phyloP scores from a whole-genome alignment of 2,797 vertebrate genomes.

The Leuciscus waleckii region DNA sequence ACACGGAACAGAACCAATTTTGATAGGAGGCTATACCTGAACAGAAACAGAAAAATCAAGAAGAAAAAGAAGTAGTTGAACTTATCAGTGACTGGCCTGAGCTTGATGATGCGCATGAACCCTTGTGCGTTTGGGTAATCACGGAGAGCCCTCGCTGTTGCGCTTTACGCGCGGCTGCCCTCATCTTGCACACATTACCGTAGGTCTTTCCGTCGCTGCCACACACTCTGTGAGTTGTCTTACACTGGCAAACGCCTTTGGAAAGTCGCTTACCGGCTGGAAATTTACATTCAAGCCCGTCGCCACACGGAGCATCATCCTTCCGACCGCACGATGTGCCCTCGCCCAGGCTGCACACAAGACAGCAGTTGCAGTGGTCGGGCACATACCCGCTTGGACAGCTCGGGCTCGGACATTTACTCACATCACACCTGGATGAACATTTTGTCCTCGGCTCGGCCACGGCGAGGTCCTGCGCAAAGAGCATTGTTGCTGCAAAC shows the following conservation, averaged over 20 bases:
- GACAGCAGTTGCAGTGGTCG: conserved; percentile 91
- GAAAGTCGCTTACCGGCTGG: conserved; percentile 72
- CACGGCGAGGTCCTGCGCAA: conserved; percentile 57
- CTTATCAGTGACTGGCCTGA: conserved; percentile 47
- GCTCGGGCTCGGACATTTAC: conserved; percentile 84
- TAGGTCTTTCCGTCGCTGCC: conserved; percentile 90
- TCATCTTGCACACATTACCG: conserved; percentile 85
- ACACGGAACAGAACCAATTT: neutral
- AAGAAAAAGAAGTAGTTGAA: neutral
- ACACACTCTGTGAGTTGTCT: conserved; percentile 81
- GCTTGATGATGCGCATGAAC: conserved; percentile 74
- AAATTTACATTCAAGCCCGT: conserved; percentile 85
- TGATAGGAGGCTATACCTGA: neutral
- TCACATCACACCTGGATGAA: conserved; percentile 84
- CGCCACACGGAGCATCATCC: conserved; percentile 84
- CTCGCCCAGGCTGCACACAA: conserved; percentile 85
- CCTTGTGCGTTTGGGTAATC: conserved; percentile 82
- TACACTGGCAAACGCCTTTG: conserved; percentile 85
- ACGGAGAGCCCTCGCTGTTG: conserved; percentile 78
- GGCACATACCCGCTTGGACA: conserved; percentile 87
- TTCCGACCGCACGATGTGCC: conserved; percentile 86
- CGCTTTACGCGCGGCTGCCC: conserved; percentile 82
- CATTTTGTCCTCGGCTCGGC: conserved; percentile 75
- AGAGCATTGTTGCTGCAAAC: conserved; percentile 60
- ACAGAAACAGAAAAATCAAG: neutral